Conservation (phyloP, 2,113 vertebrate species). For the Sylvietta virens region DNA sequence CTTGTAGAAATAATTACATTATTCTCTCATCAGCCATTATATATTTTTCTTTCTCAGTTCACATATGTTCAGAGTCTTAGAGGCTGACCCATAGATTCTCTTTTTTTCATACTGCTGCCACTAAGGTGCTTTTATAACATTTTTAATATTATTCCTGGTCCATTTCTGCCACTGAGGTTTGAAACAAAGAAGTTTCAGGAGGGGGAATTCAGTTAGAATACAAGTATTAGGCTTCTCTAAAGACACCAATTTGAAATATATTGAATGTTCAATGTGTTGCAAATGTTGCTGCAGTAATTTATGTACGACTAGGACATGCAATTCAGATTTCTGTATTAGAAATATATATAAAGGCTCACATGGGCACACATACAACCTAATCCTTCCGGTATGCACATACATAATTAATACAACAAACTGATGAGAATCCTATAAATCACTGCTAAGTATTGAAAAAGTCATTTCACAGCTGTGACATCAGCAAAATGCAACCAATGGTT, state of each 20-base stretch:
- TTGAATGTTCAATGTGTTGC: background rate
- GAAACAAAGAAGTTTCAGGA: slow-evolving; percentile 29
- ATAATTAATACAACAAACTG: background rate
- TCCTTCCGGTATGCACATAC: background rate
- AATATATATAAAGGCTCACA: background rate
- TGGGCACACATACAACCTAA: background rate
- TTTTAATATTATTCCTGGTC: slow-evolving; percentile 25
- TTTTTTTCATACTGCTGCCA: slow-evolving; percentile 3
- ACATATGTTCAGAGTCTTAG: slow-evolving; percentile 40
- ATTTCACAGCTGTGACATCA: slow-evolving; percentile 44
- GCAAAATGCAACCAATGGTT: background rate
- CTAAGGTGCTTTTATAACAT: slow-evolving; percentile 16
- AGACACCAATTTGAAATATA: background rate
- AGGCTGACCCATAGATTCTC: slow-evolving; percentile 27
- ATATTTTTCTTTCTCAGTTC: slow-evolving; percentile 48
- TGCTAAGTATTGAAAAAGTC: slow-evolving; percentile 12
- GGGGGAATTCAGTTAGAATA: slow-evolving; percentile 1
- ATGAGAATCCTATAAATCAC: slow-evolving; percentile 13
- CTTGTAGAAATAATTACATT: slow-evolving; percentile 64
- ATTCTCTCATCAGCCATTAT: slow-evolving; percentile 52
- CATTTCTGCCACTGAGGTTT: slow-evolving; percentile 39
- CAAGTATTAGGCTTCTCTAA: slow-evolving; percentile 8
- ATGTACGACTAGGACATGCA: background rate
- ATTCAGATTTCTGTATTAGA: background rate
- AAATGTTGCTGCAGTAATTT: background rate